Conservation (phyloP, 2,888 invertebrate species). For the Cryptocephalus moraei region DNA sequence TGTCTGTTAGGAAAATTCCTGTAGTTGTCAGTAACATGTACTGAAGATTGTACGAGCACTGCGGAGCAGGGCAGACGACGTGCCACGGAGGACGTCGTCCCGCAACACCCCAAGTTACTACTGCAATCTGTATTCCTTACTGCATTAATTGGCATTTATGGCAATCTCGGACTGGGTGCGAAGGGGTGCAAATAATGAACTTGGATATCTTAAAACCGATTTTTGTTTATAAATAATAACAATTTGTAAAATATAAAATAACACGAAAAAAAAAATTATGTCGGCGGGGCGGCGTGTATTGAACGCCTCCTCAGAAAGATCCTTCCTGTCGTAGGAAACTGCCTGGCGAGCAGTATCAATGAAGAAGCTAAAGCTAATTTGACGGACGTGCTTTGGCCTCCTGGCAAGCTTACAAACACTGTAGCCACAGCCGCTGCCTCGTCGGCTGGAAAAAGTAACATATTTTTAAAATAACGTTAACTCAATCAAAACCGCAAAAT, state of each 20-base stretch:
- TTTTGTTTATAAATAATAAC: slow-evolving; percentile 17
- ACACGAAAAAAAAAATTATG: slow-evolving; percentile 23
- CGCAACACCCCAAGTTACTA: too few relatives aligned
- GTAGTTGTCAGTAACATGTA: too few relatives aligned
- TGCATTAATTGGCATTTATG: too few relatives aligned
- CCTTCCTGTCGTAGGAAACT: slow-evolving; percentile 44
- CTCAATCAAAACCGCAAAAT: too few relatives aligned
- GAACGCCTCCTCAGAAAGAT: slow-evolving; percentile 49
- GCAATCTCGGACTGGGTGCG: too few relatives aligned
- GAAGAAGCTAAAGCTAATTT: slow-evolving; percentile 74
- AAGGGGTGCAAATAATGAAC: too few relatives aligned
- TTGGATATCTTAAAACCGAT: not conserved
- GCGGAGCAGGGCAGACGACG: too few relatives aligned
- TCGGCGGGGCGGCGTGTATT: slow-evolving; percentile 42
- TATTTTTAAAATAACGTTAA: not conserved
- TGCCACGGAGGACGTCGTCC: too few relatives aligned
- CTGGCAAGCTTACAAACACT: slow-evolving; percentile 82
- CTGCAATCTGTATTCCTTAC: too few relatives aligned
- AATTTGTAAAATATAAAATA: slow-evolving; percentile 12
- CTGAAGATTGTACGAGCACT: too few relatives aligned
- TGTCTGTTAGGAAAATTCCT: too few relatives aligned
- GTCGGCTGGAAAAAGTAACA: slow-evolving; percentile 45
- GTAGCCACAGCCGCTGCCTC: slow-evolving; percentile 86
- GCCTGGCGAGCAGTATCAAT: slow-evolving; percentile 59
- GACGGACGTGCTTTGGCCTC: slow-evolving; percentile 68